Evolutionary conservation across 2,888 invertebrate species (phyloP), one percentile per base, ranked within the genome.

Genomic region (Dryococelus australis): DNA sequence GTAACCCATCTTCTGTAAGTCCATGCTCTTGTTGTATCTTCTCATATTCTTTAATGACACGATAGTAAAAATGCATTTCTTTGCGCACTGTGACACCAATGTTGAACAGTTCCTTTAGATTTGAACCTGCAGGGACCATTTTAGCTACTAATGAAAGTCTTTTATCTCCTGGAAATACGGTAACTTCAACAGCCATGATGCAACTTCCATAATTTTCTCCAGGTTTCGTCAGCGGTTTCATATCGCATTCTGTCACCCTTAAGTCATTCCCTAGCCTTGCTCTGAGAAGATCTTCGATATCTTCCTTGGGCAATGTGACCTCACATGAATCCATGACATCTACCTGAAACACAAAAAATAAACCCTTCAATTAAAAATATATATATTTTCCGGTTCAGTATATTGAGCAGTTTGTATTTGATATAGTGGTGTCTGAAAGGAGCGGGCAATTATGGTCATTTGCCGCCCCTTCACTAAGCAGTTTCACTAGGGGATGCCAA

Each of bases 131-230:
- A 1, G 79, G 79, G 79, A 79, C 79, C 79, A 79, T 26, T 27
- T 79, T 79, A 13, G 79, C n/a, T 2, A 79, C 79, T 27, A 79
- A 27, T 26, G 79, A 79, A 27, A 79, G 3, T 79, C 5, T n/a
- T 2, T 26, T 79, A 10, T 79, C 27, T 13, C 79, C 79, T 26
- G 79, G 79, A n/a, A 26, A 27, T 24, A 27, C 20, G 20, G 27
- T 27, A 26, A 79, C 79, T 26, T 79, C 79, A 79, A 79, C 79
- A 26, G 79, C 79, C 27, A 79, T n/a, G 27, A 79, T 79, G 79
- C 12, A 26, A 27, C 79, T 79, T 24, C 79, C 79, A 27, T 79
- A 79, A 27, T 79, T 79, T 12, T 79, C 79, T 27, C 79, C 79
- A 27, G 79, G 79, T 24, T 79, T 79, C 6, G 79, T 79, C 79